Evolutionary conservation across 1,140 invertebrate genomes (phyloP), one percentile per base, ranked within the genome.

Genomic region (Ladona fulva): DNA sequence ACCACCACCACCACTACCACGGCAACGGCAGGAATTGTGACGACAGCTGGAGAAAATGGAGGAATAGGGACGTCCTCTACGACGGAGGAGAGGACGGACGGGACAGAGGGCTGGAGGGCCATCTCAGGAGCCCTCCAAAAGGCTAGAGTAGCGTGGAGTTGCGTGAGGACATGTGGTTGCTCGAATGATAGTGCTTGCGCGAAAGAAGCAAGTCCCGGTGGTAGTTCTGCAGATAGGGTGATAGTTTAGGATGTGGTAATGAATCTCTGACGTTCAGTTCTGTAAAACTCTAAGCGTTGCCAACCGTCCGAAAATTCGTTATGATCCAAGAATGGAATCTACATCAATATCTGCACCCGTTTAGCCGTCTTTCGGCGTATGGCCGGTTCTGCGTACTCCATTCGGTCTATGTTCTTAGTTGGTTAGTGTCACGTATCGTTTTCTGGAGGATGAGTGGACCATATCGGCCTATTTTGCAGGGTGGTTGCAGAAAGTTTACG

Each of bases 1-100:
- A 81, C 82, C 10, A 84, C 83, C 1, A 83, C 82, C 5, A 83
- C 82, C 16, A 82, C 84, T 24, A 83, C 84, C 12, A 81, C 83
- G 25, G 81, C 83, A 42, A 83, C 83, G 1, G 83, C 82, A 6
- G 77, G 80, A 8, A 77, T 82, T 8, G 82, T 81, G n/a, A 83
- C 83, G n/a, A 81, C 83, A 7, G 82, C 83, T 77, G 82, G 81
- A 75, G 77, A 80, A 7, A 74, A 80, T 24, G 37, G 14, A 75
- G 74, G 24, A 75, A n/a, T 25, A 3, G 24, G 3, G 5, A 3
- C 19, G 1, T 14, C 74, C 3, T 14, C 16, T 10, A 25, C 22
- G 8, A 74, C 44, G 44, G 8, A 19, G 8, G 8, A 52, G 44
- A 10, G 8, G 16, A 66, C 52, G n/a, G 52, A 66, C 12, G 52